phyloP scores from a whole-genome alignment of 2,797 vertebrate genomes.

The Setipinna tenuifilis region DNA sequence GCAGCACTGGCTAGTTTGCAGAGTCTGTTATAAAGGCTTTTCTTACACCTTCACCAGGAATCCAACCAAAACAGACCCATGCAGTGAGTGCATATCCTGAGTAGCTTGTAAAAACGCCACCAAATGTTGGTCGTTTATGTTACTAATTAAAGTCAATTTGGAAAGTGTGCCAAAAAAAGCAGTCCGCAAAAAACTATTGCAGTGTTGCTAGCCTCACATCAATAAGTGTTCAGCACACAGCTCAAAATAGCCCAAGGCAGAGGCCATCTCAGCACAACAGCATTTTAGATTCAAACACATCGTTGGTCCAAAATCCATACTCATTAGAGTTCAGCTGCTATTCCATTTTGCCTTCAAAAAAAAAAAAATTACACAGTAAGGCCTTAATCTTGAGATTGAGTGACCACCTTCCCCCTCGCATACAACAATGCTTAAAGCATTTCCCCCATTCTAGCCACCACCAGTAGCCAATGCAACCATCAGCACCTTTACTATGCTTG shows the following conservation, averaged over 20 bases:
- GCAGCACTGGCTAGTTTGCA: too few species aligned
- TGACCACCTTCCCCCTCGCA: neutral
- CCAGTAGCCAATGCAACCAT: neutral
- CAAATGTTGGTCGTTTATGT: too few species aligned
- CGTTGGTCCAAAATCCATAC: neutral
- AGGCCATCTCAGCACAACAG: neutral
- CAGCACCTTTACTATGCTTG: neutral
- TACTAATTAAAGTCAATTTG: too few species aligned
- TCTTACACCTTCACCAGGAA: too few species aligned
- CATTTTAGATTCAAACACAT: neutral
- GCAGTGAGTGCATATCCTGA: too few species aligned
- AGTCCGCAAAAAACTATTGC: too few species aligned
- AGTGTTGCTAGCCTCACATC: neutral
- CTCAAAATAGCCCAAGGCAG: neutral
- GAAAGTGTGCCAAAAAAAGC: neutral
- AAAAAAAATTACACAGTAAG: neutral
- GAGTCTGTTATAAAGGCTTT: too few species aligned
- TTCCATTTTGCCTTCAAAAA: neutral
- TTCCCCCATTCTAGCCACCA: neutral
- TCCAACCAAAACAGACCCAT: too few species aligned
- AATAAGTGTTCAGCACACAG: neutral
- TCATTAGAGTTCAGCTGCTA: neutral
- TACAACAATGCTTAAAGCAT: neutral
- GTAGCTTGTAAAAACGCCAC: too few species aligned
- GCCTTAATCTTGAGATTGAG: neutral